Evolutionary conservation across 2,888 invertebrate species (phyloP).

Genomic region (Drosophila mayaguana): DNA sequence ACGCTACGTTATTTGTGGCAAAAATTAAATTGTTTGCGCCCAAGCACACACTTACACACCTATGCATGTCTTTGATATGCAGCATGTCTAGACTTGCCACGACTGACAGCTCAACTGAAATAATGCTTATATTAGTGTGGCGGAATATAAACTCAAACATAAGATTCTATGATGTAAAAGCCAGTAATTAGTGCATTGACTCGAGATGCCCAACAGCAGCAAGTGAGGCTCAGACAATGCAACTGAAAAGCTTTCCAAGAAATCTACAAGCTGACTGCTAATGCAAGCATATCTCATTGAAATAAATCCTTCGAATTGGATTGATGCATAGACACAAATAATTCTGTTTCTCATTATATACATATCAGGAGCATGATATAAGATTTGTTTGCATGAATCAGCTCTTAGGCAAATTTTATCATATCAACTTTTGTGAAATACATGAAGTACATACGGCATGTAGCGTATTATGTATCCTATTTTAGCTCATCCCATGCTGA

Average conservation of each 20-base stretch:
- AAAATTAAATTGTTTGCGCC: conserved; percentile 19
- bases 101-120: conserved; percentile 11
- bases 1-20: conserved; percentile 15
- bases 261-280: background rate
- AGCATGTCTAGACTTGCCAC: too few species aligned
- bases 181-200: too few species aligned
- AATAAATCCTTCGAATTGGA: background rate
- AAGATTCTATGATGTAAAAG: background rate
- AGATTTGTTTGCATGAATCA: background rate
- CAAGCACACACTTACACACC: background rate
- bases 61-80: background rate
- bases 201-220: too few species aligned
- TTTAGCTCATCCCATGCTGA: background rate
- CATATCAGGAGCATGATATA: background rate
- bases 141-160: background rate
- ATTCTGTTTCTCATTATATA: background rate
- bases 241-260: background rate
- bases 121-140: background rate
- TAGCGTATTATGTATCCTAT: conserved; percentile 5
- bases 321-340: background rate
- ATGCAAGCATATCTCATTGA: background rate
- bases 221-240: too few species aligned
- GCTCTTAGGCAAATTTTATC: background rate
- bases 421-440: conserved; percentile 3
- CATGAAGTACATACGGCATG: background rate